Conservation (phyloP, 2,888 invertebrate species). For the Itoplectis maculator region DNA sequence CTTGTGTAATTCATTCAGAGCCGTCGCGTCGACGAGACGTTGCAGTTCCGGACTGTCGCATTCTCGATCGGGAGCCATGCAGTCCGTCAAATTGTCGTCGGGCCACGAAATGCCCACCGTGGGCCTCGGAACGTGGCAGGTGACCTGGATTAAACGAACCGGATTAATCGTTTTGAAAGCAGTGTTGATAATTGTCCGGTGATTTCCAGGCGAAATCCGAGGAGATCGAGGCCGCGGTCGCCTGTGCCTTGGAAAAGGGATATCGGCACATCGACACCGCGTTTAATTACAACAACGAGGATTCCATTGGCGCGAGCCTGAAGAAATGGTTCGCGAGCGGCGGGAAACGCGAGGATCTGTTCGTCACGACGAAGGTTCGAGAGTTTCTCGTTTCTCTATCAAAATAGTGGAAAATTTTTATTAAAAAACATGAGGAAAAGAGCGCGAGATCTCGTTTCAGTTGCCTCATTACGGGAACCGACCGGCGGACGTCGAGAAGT, state of each 20-base stretch:
- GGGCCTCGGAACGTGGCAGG: conserved; percentile 91
- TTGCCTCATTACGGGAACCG: conserved; percentile 90
- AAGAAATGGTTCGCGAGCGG: conserved; percentile 88
- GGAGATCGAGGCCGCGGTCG: conserved; percentile 88
- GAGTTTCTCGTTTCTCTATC: not conserved
- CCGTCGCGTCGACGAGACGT: conserved; percentile 50
- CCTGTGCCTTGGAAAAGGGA: conserved; percentile 88
- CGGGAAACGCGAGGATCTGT: conserved; percentile 89
- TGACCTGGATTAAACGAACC: conserved; percentile 75
- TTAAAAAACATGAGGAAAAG: conserved; percentile 26
- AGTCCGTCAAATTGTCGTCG: conserved; percentile 78
- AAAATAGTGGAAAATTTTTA: conserved; percentile 6
- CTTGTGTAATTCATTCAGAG: conserved; percentile 69
- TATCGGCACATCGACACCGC: conserved; percentile 93
- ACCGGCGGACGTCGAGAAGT: conserved; percentile 88
- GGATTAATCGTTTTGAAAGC: conserved; percentile 3
- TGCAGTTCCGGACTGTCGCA: conserved; percentile 51
- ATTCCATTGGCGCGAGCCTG: conserved; percentile 89
- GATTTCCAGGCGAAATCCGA: conserved; percentile 87
- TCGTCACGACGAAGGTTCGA: conserved; percentile 92
- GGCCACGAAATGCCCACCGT: conserved; percentile 89
- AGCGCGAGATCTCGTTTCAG: conserved; percentile 83
- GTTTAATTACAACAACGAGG: conserved; percentile 92
- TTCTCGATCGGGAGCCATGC: conserved; percentile 70
- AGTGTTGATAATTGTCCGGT: not conserved